phyloP scores from a whole-genome alignment of 2,797 vertebrate species.

The Nannoperca obscura region DNA sequence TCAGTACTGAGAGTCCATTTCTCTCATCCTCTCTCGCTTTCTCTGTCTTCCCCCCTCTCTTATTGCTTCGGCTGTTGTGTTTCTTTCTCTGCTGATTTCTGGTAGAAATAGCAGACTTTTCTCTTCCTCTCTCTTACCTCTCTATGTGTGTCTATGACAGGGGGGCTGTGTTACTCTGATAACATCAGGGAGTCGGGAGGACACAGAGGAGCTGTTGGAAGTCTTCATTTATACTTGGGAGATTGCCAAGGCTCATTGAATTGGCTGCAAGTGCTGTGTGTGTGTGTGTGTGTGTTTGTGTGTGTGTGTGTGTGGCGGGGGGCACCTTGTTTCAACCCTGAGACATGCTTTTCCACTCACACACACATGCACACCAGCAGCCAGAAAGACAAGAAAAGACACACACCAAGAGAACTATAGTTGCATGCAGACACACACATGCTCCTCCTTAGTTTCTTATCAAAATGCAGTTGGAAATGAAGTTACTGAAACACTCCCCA shows the following conservation, averaged over 20 bases:
- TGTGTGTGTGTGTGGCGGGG: constrained; percentile 22
- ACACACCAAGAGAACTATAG: not conserved
- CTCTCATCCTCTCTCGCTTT: constrained; percentile 17
- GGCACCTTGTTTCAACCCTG: constrained; percentile 14
- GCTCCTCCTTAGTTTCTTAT: constrained; percentile 47
- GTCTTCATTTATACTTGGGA: constrained; percentile 72
- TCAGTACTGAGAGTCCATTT: constrained; percentile 6
- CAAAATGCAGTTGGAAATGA: constrained; percentile 48
- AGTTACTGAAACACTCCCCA: constrained; percentile 33
- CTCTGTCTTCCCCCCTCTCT: not conserved
- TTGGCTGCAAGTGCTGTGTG: constrained; percentile 32
- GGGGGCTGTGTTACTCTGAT: constrained; percentile 56
- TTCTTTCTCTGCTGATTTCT: constrained; percentile 19
- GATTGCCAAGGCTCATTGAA: constrained; percentile 51
- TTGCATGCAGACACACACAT: constrained; percentile 40
- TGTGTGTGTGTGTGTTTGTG: constrained; percentile 30
- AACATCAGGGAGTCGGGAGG: constrained; percentile 57
- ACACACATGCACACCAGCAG: not conserved
- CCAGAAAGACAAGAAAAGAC: not conserved
- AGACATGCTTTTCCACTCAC: constrained; percentile 31
- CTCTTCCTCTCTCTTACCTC: not conserved
- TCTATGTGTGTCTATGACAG: constrained; percentile 8
- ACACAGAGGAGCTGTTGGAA: constrained; percentile 54
- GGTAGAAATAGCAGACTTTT: constrained; percentile 6
- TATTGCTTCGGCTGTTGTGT: not conserved